A percentile compares a stretch with the other conserved stretches of the same genome.
Conservation (phyloP, 2,888 invertebrate genomes). For the Lucinisca nassula region DNA sequence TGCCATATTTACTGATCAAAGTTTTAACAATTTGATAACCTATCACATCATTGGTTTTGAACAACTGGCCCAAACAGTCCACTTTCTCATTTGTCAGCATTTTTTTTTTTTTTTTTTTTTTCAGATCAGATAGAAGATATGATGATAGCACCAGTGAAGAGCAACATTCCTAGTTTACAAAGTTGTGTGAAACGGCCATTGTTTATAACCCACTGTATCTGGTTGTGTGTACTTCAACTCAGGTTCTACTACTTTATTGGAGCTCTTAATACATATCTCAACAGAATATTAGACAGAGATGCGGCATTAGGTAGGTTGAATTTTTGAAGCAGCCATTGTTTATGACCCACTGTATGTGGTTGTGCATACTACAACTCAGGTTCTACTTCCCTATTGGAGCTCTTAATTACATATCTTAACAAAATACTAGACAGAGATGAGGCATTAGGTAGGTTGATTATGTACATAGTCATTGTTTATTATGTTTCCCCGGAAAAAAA, state of each 20-base stretch:
- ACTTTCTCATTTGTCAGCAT: no score
- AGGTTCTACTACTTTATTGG: conserved; percentile 80
- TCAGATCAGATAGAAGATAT: conserved; percentile 19
- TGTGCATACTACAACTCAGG: conserved; percentile 77
- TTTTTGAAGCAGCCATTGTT: conserved; percentile 56
- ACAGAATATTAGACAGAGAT: conserved; percentile 58
- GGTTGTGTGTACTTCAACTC: conserved; percentile 78
- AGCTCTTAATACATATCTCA: conserved; percentile 74
- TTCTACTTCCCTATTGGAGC: conserved; percentile 80
- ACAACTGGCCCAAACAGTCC: no score
- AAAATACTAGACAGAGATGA: conserved; percentile 56
- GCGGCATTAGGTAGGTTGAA: conserved; percentile 58
- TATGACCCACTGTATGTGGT: conserved; percentile 78
- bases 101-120: neutral
- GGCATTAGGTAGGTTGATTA: conserved; percentile 64
- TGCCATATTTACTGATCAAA: no score
- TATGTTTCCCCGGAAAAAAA: no score
- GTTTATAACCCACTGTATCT: conserved; percentile 77
- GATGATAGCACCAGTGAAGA: neutral
- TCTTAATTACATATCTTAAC: conserved; percentile 74
- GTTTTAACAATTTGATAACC: no score
- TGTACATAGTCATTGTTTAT: no score
- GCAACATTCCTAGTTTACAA: conserved; percentile 52
- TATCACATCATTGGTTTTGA: no score
- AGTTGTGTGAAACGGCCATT: conserved; percentile 71